Evolutionary conservation across 2,113 vertebrate species (phyloP).

Genomic region (Cacatua alba): DNA sequence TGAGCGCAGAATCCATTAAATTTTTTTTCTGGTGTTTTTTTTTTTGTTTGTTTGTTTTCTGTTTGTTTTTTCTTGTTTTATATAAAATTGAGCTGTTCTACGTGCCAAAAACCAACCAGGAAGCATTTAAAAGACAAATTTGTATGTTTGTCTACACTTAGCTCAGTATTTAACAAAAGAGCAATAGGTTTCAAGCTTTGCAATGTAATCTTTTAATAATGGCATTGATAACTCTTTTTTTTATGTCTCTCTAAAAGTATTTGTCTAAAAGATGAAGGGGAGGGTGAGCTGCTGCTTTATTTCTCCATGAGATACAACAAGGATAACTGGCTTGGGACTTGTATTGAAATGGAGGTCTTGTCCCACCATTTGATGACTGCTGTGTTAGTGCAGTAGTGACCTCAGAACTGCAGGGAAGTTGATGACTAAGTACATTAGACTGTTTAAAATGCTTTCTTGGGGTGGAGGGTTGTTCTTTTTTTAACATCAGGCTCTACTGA

Average conservation of each 20-base stretch:
- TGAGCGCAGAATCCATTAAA: conserved; percentile 77
- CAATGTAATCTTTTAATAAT: neutral
- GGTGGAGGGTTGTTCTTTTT: neutral
- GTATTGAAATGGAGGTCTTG: neutral
- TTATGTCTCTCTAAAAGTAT: neutral
- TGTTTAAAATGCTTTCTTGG: neutral
- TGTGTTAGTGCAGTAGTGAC: neutral
- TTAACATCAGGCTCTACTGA: neutral
- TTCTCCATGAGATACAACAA: neutral
- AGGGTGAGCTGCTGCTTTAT: neutral
- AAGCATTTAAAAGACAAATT: neutral
- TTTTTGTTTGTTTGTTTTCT: neutral
- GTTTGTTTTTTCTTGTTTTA: neutral
- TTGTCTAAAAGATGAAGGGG: neutral
- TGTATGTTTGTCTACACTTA: neutral
- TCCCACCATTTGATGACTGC: neutral
- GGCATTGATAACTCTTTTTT: neutral
- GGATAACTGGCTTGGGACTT: neutral
- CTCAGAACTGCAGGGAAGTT: neutral
- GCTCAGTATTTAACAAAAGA: neutral
- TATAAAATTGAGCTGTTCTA: neutral
- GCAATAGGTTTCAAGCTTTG: neutral
- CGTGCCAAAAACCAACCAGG: neutral
- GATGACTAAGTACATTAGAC: accelerated
- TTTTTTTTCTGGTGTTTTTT: conserved; percentile 14